Base-by-base conservation (phyloP, 2,888 invertebrate species). In the Eremobia ochroleuca region DNA sequence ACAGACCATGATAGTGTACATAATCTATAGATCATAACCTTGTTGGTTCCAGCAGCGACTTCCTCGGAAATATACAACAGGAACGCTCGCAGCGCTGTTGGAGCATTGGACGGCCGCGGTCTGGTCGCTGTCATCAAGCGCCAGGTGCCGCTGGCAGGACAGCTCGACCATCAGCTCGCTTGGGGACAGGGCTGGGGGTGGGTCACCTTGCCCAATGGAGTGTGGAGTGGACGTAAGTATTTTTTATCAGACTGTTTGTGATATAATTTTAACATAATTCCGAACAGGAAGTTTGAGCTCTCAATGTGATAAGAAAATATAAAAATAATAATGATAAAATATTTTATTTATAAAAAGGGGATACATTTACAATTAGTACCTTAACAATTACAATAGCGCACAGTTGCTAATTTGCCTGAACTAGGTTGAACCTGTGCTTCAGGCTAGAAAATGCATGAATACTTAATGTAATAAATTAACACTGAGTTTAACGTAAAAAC, bases 141-240 rank as follows among this genome's bases (percentile, higher is more conserved):
- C 3, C 97, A 97, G 88, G 97, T 97, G 43, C 97, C 97, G 0
- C 92, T 97, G 64, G 97, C 97, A 0, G 97, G 97, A 0, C 95
- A 97, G 93, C 97, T 96, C 90, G 97, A 94, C 93, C 97, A 94
- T 91, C 97, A 94, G 93, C 97, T 93, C 89, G 97, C 97, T 87
- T 98, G 98, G 98, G 98, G 98, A 8, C 98, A 98, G 88, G 98
- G 98, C 67, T 98, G 98, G 98, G 98, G 98, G 4, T 98, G 98
- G 98, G 97, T 98, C 75, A 98, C 97, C 25, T 91, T 97, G 89
- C 97, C 97, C 21, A 97, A 97, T 79, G 97, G 97, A 15, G 97
- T 97, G 3, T 97, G 97, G 97, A 97, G 97, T 88, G 97, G 97
- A 90, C 97, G 97, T 97, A 87, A 96, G 96, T 96, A 86, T 65